Evolutionary conservation across 2,113 vertebrate genomes (phyloP).

Genomic region (Perognathus longimembris): DNA sequence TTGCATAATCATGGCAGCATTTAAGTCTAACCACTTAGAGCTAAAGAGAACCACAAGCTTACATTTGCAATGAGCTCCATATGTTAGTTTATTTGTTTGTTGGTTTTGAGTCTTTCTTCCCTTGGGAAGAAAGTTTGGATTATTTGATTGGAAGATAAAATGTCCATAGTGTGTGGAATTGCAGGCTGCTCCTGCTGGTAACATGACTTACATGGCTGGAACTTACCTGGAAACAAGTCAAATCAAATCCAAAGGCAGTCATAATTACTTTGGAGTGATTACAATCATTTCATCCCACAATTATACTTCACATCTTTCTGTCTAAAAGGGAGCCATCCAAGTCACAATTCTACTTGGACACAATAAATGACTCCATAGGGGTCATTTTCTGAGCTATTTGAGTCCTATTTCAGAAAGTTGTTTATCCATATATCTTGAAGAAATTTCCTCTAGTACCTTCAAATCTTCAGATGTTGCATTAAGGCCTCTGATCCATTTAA

Average conservation of each 20-base stretch:
- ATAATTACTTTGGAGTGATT: background rate
- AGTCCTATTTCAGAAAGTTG: no score
- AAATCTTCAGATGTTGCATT: no score
- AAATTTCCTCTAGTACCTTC: no score
- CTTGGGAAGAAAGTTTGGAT: background rate
- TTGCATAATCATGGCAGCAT: background rate
- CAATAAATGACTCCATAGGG: background rate
- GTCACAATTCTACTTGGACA: background rate
- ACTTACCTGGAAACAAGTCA: background rate
- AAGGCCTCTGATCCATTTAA: no score
- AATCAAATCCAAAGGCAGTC: background rate
- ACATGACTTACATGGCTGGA: background rate
- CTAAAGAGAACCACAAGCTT: background rate
- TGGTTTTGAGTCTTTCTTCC: background rate
- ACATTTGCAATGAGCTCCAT: background rate
- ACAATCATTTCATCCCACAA: background rate
- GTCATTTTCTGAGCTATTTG: background rate
- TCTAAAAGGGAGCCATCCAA: background rate
- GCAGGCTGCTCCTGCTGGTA: background rate
- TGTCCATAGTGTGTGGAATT: background rate
- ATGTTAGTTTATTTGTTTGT: background rate
- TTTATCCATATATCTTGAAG: no score
- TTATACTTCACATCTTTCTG: background rate
- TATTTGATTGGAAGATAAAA: conserved; percentile 17
- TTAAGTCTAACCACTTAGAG: conserved; percentile 11